Evolutionary conservation across 2,888 invertebrate genomes (phyloP), one percentile per base, ranked within the genome.

Genomic region (Limenitis camilla): DNA sequence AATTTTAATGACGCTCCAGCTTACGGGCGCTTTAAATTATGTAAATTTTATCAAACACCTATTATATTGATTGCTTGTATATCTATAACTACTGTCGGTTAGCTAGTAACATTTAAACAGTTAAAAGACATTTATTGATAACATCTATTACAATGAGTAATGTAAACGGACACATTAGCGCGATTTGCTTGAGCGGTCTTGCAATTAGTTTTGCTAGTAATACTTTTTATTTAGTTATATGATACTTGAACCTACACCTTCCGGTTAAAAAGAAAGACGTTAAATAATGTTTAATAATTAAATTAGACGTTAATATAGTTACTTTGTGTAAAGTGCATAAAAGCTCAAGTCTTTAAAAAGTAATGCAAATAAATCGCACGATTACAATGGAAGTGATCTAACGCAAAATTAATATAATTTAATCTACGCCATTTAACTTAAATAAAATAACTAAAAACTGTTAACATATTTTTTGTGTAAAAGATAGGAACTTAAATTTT

Each of bases 391-490:
- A n/a, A n/a, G n/a, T n/a, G n/a, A n/a, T n/a, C n/a, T n/a, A n/a
- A n/a, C n/a, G n/a, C n/a, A n/a, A n/a, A n/a, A n/a, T n/a, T n/a
- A n/a, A n/a, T n/a, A n/a, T n/a, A n/a, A n/a, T n/a, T n/a, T n/a
- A n/a, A n/a, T n/a, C n/a, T n/a, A n/a, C n/a, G n/a, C n/a, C n/a
- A n/a, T n/a, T n/a, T n/a, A n/a, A n/a, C n/a, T n/a, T n/a, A n/a
- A n/a, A n/a, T n/a, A n/a, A n/a, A 36, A 9, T 10, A 51, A n/a
- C 31, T 41, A 42, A 52, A 53, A 52, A 31, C 9, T 52, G 29
- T 49, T 44, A n/a, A 47, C 40, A 49, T 40, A 43, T 43, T 53
- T 46, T 53, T 50, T 43, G 31, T 41, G 33, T 35, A 31, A 35
- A 49, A 39, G 28, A 11, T 39, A 33, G n/a, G n/a, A n/a, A n/a